phyloP scores from a whole-genome alignment of 2,113 vertebrate species.

The Heliornis fulica region DNA sequence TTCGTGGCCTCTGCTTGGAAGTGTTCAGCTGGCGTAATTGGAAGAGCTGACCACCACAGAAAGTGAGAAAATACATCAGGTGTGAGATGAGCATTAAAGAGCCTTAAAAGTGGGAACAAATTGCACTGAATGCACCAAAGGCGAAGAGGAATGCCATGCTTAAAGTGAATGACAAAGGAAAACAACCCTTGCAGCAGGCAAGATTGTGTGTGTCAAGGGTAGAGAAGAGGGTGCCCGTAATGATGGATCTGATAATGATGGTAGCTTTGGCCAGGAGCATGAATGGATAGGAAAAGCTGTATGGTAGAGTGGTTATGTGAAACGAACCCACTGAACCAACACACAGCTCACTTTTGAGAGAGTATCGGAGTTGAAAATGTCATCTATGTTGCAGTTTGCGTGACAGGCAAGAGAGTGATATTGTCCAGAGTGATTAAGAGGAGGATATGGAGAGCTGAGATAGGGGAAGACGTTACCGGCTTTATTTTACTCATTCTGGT shows the following conservation, averaged over 20 bases:
- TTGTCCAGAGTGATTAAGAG: background rate
- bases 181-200: background rate
- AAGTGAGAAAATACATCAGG: background rate
- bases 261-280: background rate
- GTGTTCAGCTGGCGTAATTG: background rate
- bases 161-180: background rate
- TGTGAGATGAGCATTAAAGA: background rate
- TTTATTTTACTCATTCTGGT: background rate
- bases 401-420: background rate
- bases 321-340: background rate
- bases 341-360: background rate
- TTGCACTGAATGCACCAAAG: background rate
- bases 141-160: background rate
- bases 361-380: background rate
- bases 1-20: background rate
- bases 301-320: background rate
- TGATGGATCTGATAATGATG: background rate
- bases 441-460: background rate
- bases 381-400: background rate
- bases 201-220: background rate
- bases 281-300: background rate
- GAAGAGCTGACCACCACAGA: background rate
- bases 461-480: background rate
- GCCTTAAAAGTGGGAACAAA: background rate
- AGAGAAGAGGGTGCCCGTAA: background rate